Evolutionary conservation across 2,888 invertebrate genomes (phyloP).

Genomic region (Sussaba pulchella): DNA sequence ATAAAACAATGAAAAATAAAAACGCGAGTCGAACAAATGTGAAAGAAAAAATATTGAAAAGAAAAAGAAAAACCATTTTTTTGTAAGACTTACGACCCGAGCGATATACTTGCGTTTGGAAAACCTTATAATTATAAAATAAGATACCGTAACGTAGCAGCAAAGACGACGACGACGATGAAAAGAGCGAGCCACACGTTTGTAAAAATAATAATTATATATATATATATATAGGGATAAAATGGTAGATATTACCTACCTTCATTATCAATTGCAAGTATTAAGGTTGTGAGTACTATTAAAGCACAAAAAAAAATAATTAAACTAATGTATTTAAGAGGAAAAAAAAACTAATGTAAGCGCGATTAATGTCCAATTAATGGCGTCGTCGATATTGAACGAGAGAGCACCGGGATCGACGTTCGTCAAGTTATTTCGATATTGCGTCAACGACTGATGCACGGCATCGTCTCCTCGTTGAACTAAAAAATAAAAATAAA

Average conservation of each 20-base stretch:
- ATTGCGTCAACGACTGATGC: conserved; percentile 8
- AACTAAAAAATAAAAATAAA: not conserved
- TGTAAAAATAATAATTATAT: conserved; percentile 56
- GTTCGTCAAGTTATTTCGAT: conserved; percentile 35
- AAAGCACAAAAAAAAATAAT: conserved; percentile 66
- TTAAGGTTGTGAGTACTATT: conserved; percentile 81
- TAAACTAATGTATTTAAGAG: conserved; percentile 63
- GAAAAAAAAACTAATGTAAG: conserved; percentile 11
- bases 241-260: conserved; percentile 70
- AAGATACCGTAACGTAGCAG: conserved; percentile 34
- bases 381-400: conserved; percentile 19
- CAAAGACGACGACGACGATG: conserved; percentile 55
- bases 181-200: conserved; percentile 40
- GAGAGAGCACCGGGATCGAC: conserved; percentile 25
- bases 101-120: conserved; percentile 22
- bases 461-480: not conserved
- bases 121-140: conserved; percentile 52
- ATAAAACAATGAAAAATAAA: conserved; percentile 19
- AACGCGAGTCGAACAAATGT: conserved; percentile 26
- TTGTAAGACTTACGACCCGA: conserved; percentile 1
- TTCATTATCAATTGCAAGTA: conserved; percentile 79
- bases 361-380: conserved; percentile 30
- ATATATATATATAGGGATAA: conserved; percentile 29
- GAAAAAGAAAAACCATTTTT: no score
- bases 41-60: conserved; percentile 19